Evolutionary conservation across 2,888 invertebrate genomes (phyloP).

Genomic region (Clanis bilineata): DNA sequence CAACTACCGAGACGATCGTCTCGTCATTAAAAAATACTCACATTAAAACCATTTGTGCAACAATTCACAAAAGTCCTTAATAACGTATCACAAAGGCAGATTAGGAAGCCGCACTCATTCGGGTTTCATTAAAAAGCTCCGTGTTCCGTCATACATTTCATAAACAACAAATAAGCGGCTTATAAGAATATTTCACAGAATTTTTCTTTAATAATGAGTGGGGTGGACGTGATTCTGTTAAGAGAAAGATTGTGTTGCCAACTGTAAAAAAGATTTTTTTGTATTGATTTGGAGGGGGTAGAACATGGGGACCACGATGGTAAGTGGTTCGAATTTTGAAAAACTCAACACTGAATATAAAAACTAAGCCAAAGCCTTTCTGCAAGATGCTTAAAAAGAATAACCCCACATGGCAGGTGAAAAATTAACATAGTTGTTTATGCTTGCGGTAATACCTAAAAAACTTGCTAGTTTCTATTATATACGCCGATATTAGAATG

Average conservation of each 20-base stretch:
- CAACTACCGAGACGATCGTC: no score
- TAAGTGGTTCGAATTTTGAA: no score
- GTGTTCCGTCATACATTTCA: constrained; percentile 50
- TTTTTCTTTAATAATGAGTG: constrained; percentile 43
- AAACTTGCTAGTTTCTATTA: no score
- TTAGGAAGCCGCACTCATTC: constrained; percentile 34
- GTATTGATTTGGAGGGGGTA: not conserved
- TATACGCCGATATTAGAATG: no score
- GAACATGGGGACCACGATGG: not conserved
- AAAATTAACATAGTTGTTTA: no score
- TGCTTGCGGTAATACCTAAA: no score
- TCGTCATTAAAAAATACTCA: not conserved
- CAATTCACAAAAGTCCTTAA: not conserved
- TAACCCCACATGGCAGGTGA: no score
- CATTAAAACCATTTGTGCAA: not conserved
- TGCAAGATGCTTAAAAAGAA: no score
- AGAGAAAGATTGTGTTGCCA: not conserved
- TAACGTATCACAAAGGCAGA: constrained; percentile 40
- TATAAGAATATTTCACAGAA: constrained; percentile 47
- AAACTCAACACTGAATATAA: no score
- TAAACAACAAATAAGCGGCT: constrained; percentile 61
- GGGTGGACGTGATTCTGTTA: constrained; percentile 13
- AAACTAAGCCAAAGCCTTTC: no score
- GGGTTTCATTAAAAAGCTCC: constrained; percentile 48
- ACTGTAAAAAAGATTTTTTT: no score